These are phyloP conservation scores for Oreonectes daqikongensis DNA, from an alignment of 2,797 vertebrate genomes.

Conservation along the genomic window DNA sequence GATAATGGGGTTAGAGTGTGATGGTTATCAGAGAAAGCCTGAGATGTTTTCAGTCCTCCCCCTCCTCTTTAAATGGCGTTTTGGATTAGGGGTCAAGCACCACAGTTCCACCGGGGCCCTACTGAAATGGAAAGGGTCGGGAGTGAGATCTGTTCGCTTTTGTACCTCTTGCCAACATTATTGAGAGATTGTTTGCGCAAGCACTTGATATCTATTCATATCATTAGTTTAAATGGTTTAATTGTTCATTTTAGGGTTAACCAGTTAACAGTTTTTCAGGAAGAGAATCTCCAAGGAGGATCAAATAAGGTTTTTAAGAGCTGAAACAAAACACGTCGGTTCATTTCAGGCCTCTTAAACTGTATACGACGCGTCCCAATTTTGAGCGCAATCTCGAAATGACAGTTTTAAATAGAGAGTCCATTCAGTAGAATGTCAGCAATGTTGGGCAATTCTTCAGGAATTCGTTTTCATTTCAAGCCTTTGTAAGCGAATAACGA, in stretches of 20 bases:
- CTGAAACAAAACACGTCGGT: no score
- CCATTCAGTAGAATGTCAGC: constrained; percentile 60
- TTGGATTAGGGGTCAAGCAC: constrained; percentile 73
- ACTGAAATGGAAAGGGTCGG: constrained; percentile 53
- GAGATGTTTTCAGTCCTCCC: constrained; percentile 78
- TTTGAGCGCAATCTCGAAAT: constrained; percentile 18
- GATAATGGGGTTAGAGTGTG: constrained; percentile 81
- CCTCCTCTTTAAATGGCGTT: constrained; percentile 65
- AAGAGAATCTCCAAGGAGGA: background rate
- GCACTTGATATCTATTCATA: constrained; percentile 57
- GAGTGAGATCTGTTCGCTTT: constrained; percentile 63
- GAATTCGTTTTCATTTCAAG: constrained; percentile 61
- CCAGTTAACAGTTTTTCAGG: background rate
- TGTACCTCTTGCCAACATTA: constrained; percentile 66
- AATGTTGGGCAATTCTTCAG: constrained; percentile 55
- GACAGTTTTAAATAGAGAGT: constrained; percentile 33
- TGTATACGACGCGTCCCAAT: constrained; percentile 16
- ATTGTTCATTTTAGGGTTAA: constrained; percentile 57
- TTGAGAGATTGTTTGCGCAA: constrained; percentile 63
- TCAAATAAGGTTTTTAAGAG: background rate
- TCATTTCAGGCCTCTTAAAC: constrained; percentile 30
- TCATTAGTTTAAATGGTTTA: constrained; percentile 62
- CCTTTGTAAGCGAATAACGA: constrained; percentile 67
- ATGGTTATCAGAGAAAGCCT: constrained; percentile 81
- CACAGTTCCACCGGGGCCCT: constrained; percentile 67